These are phyloP conservation scores for Rhabdomys dilectus DNA, from an alignment of 2,113 vertebrate species.

Conservation along the genomic window DNA sequence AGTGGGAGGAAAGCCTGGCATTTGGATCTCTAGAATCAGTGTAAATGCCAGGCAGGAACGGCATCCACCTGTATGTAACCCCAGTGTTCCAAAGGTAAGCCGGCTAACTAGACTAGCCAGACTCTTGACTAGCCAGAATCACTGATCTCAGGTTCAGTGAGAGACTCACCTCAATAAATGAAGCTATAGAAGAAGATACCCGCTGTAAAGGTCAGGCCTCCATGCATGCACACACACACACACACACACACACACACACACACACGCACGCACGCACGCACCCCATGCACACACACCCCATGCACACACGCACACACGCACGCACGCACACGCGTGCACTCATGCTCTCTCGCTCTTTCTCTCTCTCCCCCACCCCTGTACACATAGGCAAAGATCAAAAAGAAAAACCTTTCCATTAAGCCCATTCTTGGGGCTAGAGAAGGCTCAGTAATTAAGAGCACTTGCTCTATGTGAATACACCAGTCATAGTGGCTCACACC, in stretches of 20 bases:
- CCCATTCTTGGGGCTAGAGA: neutral
- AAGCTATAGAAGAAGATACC: neutral
- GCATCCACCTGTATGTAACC: neutral
- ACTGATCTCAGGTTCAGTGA: neutral
- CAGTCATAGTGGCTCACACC: neutral
- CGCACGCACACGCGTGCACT: neutral
- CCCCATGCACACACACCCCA: too few species aligned
- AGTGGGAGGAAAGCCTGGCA: neutral
- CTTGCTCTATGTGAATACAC: neutral
- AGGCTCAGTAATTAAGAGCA: neutral
- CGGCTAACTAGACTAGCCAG: neutral
- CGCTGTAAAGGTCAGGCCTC: neutral
- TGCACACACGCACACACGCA: too few species aligned
- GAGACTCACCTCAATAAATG: neutral
- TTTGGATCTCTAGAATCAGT: neutral
- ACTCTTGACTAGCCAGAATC: neutral
- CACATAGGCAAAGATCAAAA: neutral
- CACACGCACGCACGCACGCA: neutral
- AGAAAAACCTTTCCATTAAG: neutral
- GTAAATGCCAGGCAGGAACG: neutral
- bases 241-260: neutral
- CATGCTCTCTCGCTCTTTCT: neutral
- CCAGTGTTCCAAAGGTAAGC: neutral
- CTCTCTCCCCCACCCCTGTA: neutral
- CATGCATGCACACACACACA: neutral